Conservation (phyloP, 2,113 vertebrate species). For the Dasypus novemcinctus region DNA sequence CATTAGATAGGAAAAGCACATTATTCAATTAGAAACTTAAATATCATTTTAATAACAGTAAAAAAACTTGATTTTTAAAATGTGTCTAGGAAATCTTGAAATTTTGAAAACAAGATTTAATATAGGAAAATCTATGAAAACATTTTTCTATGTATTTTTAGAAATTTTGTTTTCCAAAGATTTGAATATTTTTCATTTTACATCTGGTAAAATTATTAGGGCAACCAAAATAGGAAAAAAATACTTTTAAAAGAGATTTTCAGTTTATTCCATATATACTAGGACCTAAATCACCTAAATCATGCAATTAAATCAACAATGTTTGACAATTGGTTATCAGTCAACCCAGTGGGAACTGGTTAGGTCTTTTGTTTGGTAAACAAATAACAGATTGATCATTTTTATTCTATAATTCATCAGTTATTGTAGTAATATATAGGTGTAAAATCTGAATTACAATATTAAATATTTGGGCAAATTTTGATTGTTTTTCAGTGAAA, state of each 20-base stretch:
- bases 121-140: not conserved
- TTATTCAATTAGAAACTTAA: slow-evolving; percentile 59
- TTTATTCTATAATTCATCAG: not conserved
- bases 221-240: not conserved
- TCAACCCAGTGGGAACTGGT: not conserved
- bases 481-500: not conserved
- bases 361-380: not conserved
- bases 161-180: not conserved
- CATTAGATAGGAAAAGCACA: slow-evolving; percentile 47
- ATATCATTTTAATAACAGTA: slow-evolving; percentile 42
- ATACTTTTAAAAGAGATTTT: not conserved
- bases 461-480: not conserved
- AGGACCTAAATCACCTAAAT: not conserved
- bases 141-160: not conserved
- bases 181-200: not conserved
- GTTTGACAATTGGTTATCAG: not conserved
- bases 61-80: slow-evolving; percentile 31
- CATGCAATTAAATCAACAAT: not conserved
- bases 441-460: not conserved
- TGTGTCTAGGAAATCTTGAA: not conserved
- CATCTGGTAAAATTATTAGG: not conserved
- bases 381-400: not conserved
- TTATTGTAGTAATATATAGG: not conserved
- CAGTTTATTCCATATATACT: not conserved
- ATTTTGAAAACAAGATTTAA: slow-evolving; percentile 6